phyloP scores from a whole-genome alignment of 2,113 vertebrate species.

The Mormyrus iriodes region DNA sequence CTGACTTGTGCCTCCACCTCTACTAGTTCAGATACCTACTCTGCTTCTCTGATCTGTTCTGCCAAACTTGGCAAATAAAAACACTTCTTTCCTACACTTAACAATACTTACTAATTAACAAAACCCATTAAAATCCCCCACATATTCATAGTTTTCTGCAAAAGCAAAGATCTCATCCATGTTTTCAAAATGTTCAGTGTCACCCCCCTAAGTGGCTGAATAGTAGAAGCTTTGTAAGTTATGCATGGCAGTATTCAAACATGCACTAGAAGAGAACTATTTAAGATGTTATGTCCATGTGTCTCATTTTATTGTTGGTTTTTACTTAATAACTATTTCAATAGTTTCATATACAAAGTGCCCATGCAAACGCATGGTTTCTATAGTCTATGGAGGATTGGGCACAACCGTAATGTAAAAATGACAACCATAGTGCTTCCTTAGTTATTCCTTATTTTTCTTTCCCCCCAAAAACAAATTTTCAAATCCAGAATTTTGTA shows the following conservation, averaged over 20 bases:
- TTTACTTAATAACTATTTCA: background rate
- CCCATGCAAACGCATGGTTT: background rate
- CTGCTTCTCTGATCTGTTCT: background rate
- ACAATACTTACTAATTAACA: background rate
- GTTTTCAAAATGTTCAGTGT: background rate
- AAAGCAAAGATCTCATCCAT: background rate
- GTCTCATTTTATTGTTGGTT: background rate
- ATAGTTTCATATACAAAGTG: background rate
- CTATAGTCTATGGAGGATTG: background rate
- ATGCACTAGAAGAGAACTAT: background rate
- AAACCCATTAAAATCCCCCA: background rate
- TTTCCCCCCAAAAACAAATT: background rate
- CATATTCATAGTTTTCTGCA: background rate
- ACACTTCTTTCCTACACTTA: background rate
- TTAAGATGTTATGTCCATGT: background rate
- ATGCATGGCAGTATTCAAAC: background rate
- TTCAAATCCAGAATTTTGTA: background rate
- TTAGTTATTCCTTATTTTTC: background rate
- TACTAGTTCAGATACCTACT: background rate
- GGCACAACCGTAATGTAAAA: background rate
- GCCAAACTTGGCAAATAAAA: background rate
- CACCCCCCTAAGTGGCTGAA: background rate
- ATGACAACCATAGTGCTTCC: background rate
- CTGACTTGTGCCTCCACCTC: background rate
- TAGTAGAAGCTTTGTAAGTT: background rate